Percentiles rank a stretch among this genome's conserved stretches.
Evolutionary conservation across 1,140 invertebrate species (phyloP).

Genomic region (Drosophila funebris): DNA sequence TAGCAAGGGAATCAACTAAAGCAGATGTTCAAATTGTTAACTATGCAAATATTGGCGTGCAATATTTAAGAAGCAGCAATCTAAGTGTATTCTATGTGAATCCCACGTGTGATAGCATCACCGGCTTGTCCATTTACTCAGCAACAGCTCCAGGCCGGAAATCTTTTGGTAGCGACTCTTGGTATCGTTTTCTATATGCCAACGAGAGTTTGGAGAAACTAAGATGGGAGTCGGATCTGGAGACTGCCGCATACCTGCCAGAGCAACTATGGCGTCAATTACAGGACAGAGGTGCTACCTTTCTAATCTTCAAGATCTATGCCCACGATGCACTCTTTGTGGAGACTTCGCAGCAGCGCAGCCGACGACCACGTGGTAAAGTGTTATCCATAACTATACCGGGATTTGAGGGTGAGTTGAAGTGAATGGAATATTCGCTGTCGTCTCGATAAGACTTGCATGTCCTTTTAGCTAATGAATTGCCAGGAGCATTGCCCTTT

Average conservation of each 20-base stretch:
- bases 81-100: constrained; percentile 77
- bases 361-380: constrained; percentile 46
- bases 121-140: constrained; percentile 64
- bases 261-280: constrained; percentile 43
- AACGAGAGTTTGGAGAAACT: constrained; percentile 48
- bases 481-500: constrained; percentile 54
- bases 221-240: constrained; percentile 28
- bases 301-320: constrained; percentile 72
- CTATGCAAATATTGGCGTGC: constrained; percentile 48
- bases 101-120: constrained; percentile 56
- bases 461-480: constrained; percentile 21
- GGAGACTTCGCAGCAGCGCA: constrained; percentile 33
- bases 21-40: constrained; percentile 25
- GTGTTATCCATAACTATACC: constrained; percentile 75
- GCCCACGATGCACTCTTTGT: constrained; percentile 71
- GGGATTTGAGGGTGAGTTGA: constrained; percentile 54
- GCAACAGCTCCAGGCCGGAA: not conserved
- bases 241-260: constrained; percentile 64
- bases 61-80: constrained; percentile 51
- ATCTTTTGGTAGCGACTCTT: constrained; percentile 30
- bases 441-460: not conserved
- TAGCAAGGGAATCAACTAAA: not conserved
- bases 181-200: constrained; percentile 53
- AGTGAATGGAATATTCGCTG: not conserved
- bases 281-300: constrained; percentile 1